phyloP scores from a whole-genome alignment of 2,113 vertebrate genomes.

The Pseudorhombus dupliciocellatus region DNA sequence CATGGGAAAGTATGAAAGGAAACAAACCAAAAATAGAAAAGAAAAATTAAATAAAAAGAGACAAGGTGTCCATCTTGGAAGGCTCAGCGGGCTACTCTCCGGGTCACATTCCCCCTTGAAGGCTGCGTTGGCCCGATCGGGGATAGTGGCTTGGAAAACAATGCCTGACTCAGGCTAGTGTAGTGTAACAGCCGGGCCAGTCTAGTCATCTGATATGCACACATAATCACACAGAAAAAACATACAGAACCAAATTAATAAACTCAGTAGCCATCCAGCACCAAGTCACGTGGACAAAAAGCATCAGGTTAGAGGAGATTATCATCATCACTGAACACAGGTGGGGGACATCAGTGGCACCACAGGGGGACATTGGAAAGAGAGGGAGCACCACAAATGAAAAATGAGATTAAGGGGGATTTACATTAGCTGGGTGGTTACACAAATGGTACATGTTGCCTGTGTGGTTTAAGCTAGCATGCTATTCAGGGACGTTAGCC shows the following conservation, averaged over 20 bases:
- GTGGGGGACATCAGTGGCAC: slow-evolving; percentile 65
- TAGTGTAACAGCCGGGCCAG: slow-evolving; percentile 99
- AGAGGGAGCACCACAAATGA: slow-evolving; percentile 51
- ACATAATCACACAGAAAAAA: slow-evolving; percentile 99
- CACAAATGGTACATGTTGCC: slow-evolving; percentile 10
- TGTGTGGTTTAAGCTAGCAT: not conserved
- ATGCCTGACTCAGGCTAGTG: slow-evolving; percentile 99
- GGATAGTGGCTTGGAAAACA: slow-evolving; percentile 99
- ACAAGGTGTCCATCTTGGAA: slow-evolving; percentile 99
- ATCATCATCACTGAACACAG: slow-evolving; percentile 66
- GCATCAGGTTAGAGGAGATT: slow-evolving; percentile 71
- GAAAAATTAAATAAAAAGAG: slow-evolving; percentile 91
- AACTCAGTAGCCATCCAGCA: slow-evolving; percentile 94
- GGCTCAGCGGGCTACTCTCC: slow-evolving; percentile 94
- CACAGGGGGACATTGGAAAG: slow-evolving; percentile 35
- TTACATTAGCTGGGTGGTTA: slow-evolving; percentile 42
- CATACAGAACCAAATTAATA: slow-evolving; percentile 99
- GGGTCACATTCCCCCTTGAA: slow-evolving; percentile 98
- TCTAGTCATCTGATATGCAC: slow-evolving; percentile 99
- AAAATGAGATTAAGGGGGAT: not conserved
- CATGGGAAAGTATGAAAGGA: slow-evolving; percentile 89
- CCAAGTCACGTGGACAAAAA: slow-evolving; percentile 87
- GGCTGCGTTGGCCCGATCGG: slow-evolving; percentile 95
- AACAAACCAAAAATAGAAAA: slow-evolving; percentile 80
- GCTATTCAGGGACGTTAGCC: slow-evolving; percentile 5